Evolutionary conservation across 2,888 invertebrate species (phyloP).

Genomic region (Sarcophaga rosellei): DNA sequence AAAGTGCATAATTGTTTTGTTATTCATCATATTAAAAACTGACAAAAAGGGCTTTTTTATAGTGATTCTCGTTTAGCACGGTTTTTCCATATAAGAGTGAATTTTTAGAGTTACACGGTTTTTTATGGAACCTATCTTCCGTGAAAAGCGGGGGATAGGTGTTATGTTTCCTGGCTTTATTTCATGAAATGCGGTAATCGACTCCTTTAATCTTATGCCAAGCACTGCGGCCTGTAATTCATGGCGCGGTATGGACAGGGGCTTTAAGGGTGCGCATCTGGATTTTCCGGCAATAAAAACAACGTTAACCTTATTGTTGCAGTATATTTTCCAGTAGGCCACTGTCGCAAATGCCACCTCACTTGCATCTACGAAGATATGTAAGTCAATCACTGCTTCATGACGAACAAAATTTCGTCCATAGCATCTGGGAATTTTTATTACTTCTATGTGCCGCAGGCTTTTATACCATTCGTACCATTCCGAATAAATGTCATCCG

Average conservation of each 20-base stretch:
- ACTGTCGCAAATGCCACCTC: conserved; percentile 22
- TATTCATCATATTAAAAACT: no score
- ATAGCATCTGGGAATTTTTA: conserved; percentile 14
- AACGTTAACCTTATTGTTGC: neutral
- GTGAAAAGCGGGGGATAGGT: no score
- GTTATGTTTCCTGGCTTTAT: neutral
- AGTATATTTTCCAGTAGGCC: conserved; percentile 29
- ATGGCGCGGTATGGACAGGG: conserved; percentile 45
- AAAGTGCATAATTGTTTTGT: no score
- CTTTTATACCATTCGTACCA: conserved; percentile 36
- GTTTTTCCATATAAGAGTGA: no score
- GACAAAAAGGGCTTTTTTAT: no score
- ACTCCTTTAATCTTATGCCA: conserved; percentile 17
- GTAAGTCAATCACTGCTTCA: conserved; percentile 28
- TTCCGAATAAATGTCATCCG: conserved; percentile 44
- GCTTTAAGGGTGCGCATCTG: conserved; percentile 18
- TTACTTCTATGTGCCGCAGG: neutral
- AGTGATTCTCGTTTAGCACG: no score
- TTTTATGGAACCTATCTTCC: no score
- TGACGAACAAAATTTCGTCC: conserved; percentile 2
- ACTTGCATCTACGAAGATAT: conserved; percentile 40
- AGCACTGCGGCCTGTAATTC: conserved; percentile 55
- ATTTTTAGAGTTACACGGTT: no score
- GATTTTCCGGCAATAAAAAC: conserved; percentile 1
- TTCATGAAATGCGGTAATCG: conserved; percentile 16